Evolutionary conservation across 2,113 vertebrate species (phyloP), one percentile per base, ranked within the genome.

Genomic region (Chaetops frenatus): DNA sequence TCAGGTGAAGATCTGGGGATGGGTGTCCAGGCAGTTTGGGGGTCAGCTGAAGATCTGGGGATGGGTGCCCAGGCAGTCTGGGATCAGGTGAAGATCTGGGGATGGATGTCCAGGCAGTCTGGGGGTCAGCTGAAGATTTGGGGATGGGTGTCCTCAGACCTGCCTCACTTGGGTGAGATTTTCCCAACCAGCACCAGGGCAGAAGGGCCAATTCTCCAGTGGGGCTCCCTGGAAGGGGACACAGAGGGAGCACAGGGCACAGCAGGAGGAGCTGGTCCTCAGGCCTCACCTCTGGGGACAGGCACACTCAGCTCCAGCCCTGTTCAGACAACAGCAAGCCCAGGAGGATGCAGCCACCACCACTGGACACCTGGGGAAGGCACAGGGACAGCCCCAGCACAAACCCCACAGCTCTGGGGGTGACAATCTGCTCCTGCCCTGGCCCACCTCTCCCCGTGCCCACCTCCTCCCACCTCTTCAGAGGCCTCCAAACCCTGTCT

Each of bases 21-120:
- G 19, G 36, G 13, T 3, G 40, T 31, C n/a, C 5, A 0, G 0
- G 0, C 2, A 11, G 19, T 2, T 2, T 5, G 23, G 31, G 31
- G 19, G 8, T 19, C 15, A 54, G 15, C 8, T 50, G 53, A 58
- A 62, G n/a, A 67, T 58, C 23, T 76, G 47, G 31, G 15, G 73
- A n/a, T 15, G 50, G 48, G 15, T 2, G 27, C 28, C 36, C 5
- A 1, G 0, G 0, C 2, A 7, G 10, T 1, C 6, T 17, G 44
- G 15, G 22, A 6, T 20, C 7, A 60, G 25, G 22, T 51, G 54
- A 60, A 60, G 28, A 56, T 69, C 17, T 72, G 57, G 31, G 47
- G 58, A 44, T 12, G 20, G n/a, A 13, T 3, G 24, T 28, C 35
- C 4, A 0, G 0, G 0, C 2, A 9, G n/a, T 2, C 38, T 8